phyloP scores from a whole-genome alignment of 1,140 invertebrate genomes.

The Meloidogyne floridensis region DNA sequence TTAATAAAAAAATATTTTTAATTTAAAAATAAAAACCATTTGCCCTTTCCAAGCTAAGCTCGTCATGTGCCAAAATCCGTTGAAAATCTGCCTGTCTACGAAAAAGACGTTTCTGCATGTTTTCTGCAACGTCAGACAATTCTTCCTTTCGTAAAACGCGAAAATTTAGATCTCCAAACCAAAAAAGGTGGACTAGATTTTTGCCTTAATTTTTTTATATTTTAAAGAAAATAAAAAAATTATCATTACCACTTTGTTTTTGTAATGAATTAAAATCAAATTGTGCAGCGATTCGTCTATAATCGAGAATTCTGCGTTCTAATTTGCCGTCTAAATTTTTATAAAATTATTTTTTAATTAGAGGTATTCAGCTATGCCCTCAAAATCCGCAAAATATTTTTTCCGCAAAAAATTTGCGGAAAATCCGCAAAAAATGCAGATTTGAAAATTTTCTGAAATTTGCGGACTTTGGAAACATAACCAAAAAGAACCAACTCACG shows the following conservation, averaged over 20 bases:
- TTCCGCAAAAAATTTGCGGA: too few relatives aligned
- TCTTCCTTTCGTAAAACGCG: constrained; percentile 27
- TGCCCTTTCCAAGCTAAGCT: constrained; percentile 35
- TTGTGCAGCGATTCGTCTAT: constrained; percentile 43
- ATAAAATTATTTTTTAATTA: too few relatives aligned
- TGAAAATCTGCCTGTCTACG: constrained; percentile 33
- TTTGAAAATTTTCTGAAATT: neutral
- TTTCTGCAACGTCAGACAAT: constrained; percentile 24
- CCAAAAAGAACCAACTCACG: constrained; percentile 32
- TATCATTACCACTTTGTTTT: neutral
- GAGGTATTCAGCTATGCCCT: too few relatives aligned
- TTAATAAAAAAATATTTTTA: constrained; percentile 1
- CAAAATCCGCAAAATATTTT: too few relatives aligned
- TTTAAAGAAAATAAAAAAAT: neutral
- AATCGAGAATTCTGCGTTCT: constrained; percentile 48
- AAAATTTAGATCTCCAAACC: constrained; percentile 55
- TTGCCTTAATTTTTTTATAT: neutral
- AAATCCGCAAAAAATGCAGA: too few relatives aligned
- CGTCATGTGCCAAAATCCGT: constrained; percentile 40
- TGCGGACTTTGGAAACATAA: too few relatives aligned
- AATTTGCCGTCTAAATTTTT: constrained; percentile 46
- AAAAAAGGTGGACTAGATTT: constrained; percentile 39
- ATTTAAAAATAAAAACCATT: constrained; percentile 35
- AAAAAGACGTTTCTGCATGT: constrained; percentile 42
- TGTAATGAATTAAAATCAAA: constrained; percentile 45